These are phyloP conservation scores for Cottoperca gobio DNA, from an alignment of 2,797 vertebrate species.

Conservation along the genomic window DNA sequence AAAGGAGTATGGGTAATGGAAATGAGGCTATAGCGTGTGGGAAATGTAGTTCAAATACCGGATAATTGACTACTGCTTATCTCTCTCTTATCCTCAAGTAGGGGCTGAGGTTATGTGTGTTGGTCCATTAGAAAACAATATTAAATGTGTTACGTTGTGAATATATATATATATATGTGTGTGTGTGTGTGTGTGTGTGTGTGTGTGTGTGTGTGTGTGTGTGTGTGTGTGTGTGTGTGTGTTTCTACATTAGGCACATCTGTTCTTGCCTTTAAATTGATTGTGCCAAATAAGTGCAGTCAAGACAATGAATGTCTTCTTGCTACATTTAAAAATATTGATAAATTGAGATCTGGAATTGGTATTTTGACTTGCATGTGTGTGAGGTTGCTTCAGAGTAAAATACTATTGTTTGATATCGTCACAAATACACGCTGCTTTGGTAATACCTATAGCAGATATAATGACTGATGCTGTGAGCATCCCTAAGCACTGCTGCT, in stretches of 20 bases:
- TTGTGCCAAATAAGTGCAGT: neutral
- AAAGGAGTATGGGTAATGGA: slow-evolving; percentile 71
- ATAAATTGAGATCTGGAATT: neutral
- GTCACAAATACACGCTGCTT: neutral
- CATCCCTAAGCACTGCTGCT: slow-evolving; percentile 13
- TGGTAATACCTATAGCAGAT: slow-evolving; percentile 8
- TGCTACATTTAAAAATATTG: neutral
- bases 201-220: too few relatives aligned
- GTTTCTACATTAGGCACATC: too few relatives aligned
- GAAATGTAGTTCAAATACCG: slow-evolving; percentile 76
- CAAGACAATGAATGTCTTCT: neutral
- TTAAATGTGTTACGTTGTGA: neutral
- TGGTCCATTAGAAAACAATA: neutral
- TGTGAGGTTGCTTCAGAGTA: neutral
- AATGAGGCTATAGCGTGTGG: slow-evolving; percentile 28
- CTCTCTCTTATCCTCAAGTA: neutral
- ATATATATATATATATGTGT: too few relatives aligned
- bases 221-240: too few relatives aligned
- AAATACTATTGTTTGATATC: neutral
- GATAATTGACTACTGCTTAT: fast-evolving
- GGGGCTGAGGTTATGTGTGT: neutral
- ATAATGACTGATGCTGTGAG: slow-evolving; percentile 17
- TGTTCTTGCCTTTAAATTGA: neutral
- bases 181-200: too few relatives aligned
- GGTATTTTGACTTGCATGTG: neutral